These are phyloP conservation scores for Nylanderia fulva DNA, from an alignment of 1,140 invertebrate genomes.

Conservation along the genomic window DNA sequence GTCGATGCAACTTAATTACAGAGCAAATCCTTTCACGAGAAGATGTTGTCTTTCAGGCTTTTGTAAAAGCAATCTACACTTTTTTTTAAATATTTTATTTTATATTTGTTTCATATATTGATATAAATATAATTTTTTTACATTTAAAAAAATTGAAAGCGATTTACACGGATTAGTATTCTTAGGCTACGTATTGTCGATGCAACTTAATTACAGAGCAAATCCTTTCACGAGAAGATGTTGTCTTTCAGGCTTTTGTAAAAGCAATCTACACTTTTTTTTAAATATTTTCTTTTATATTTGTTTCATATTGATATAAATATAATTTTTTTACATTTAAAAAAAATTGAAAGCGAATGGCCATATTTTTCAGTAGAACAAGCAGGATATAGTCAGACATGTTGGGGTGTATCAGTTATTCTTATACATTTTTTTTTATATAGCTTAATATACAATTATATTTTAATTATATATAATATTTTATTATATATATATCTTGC, in stretches of 20 bases:
- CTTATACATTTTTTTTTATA: no score
- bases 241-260: not conserved
- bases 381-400: not conserved
- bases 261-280: constrained; percentile 1
- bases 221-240: not conserved
- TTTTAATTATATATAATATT: not conserved
- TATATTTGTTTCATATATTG: not conserved
- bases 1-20: constrained; percentile 23
- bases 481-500: not conserved
- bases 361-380: not conserved
- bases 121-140: not conserved
- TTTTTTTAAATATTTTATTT: not conserved
- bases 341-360: constrained; percentile 28
- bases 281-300: not conserved
- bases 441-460: not conserved
- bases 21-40: constrained; percentile 11
- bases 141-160: constrained; percentile 60
- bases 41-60: not conserved
- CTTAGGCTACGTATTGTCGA: constrained; percentile 45
- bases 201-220: constrained; percentile 32
- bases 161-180: constrained; percentile 63
- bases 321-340: not conserved
- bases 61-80: not conserved
- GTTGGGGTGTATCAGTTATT: no score
- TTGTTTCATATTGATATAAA: not conserved